Percentiles rank a stretch among this genome's conserved stretches.
Conservation (phyloP, 2,113 vertebrate species). For the Illadopsis cleaveri region DNA sequence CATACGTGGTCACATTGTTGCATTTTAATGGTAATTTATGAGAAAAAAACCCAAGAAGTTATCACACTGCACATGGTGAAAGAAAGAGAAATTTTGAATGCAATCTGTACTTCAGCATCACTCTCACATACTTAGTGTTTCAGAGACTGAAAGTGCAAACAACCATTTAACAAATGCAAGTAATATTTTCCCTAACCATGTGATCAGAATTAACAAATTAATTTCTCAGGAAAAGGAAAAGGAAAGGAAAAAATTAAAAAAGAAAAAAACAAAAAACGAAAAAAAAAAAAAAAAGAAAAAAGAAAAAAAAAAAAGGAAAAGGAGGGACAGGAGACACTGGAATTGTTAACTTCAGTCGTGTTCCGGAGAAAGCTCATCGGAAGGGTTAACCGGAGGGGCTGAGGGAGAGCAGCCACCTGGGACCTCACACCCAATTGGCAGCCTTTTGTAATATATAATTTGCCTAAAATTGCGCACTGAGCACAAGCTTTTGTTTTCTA, state of each 20-base stretch:
- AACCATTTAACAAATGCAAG: neutral
- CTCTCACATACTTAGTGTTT: neutral
- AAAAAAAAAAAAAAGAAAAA: neutral
- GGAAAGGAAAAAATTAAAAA: too few relatives aligned
- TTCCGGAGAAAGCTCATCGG: constrained; percentile 4
- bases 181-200: neutral
- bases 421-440: constrained; percentile 78
- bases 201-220: neutral
- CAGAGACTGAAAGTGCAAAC: neutral
- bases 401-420: constrained; percentile 63
- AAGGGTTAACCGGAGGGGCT: constrained; percentile 66
- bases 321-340: neutral
- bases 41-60: neutral
- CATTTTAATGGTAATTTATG: neutral
- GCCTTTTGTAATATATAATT: constrained; percentile 80
- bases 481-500: constrained; percentile 87
- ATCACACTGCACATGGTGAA: neutral
- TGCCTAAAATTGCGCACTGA: constrained; percentile 79
- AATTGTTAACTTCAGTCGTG: neutral
- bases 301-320: too few relatives aligned
- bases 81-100: neutral
- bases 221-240: neutral
- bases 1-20: neutral
- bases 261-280: too few relatives aligned
- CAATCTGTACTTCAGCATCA: neutral